phyloP scores from a whole-genome alignment of 2,888 invertebrate genomes.

The Mamestra brassicae region DNA sequence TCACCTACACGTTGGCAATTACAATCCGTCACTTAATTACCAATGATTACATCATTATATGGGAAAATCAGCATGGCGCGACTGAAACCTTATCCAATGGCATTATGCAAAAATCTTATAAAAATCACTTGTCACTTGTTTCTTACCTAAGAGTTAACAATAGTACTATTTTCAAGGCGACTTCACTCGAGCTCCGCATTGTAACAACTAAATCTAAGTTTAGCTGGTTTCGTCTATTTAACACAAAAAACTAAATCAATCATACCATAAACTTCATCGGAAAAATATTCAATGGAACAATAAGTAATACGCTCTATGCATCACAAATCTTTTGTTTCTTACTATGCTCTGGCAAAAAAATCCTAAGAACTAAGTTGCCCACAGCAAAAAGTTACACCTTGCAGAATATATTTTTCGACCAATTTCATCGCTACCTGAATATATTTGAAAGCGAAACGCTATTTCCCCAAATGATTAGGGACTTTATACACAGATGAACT shows the following conservation, averaged over 20 bases:
- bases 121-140: neutral
- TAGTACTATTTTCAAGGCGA: neutral
- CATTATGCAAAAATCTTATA: neutral
- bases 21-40: neutral
- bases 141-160: constrained; percentile 2
- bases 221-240: neutral
- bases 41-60: neutral
- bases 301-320: neutral
- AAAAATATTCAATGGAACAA: neutral
- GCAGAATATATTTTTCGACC: no score
- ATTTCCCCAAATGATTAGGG: no score
- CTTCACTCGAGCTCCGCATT: neutral
- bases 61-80: neutral
- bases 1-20: neutral
- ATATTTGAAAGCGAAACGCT: no score
- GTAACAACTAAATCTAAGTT: neutral
- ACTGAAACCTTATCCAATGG: neutral
- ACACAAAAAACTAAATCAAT: neutral
- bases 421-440: no score
- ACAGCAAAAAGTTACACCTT: no score
- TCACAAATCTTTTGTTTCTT: no score
- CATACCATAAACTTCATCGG: neutral
- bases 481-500: no score
- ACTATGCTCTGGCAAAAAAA: no score
- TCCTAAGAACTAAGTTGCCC: no score